Base-by-base conservation (phyloP, 2,113 vertebrate genomes). In the Antechinus stuartii region DNA sequence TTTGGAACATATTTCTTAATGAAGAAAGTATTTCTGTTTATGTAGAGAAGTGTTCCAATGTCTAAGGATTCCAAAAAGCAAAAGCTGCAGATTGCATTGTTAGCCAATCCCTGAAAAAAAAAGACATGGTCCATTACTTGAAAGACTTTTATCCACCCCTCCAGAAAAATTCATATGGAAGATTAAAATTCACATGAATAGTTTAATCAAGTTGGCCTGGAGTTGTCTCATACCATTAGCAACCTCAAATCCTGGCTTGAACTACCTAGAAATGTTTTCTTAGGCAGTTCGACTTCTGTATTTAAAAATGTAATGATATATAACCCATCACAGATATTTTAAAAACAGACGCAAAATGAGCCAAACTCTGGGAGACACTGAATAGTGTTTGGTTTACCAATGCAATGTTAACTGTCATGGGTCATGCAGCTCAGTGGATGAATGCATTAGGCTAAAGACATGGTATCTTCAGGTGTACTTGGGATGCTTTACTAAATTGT, bases 381-480 rank as follows among this genome's bases (percentile, higher is more conserved):
- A 11, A n/a, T 52, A 57, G 93, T 93, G 95, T 97, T 93, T 97
- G 98, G 98, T 96, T 93, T 97, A 96, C 97, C 98, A 98, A 98
- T 98, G 98, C 98, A 98, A 98, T 98, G 96, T 0, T 2, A 46
- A 11, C 96, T 96, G 95, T 97, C 12, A 92, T 8, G 97, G 97
- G 95, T 55, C 96, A 92, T 96, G 98, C 98, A 98, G 98, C 98
- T 98, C 97, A 96, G 95, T 96, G 94, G 93, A 96, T 90, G 98
- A 98, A 97, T 98, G 99, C 99, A 98, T 99, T 99, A 99, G 99
- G 99, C 97, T 98, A 98, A 96, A 97, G 93, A 98, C 97, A 95
- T 98, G 99, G 99, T 99, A 99, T 99, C 99, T 99, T 99, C 99
- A 99, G 99, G 99, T 99, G 99, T 99, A 98, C 99, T 99, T 99